These are phyloP conservation scores for Diadumene lineata DNA, from an alignment of 92 coral and sea anemone genomes.

Conservation along the genomic window DNA sequence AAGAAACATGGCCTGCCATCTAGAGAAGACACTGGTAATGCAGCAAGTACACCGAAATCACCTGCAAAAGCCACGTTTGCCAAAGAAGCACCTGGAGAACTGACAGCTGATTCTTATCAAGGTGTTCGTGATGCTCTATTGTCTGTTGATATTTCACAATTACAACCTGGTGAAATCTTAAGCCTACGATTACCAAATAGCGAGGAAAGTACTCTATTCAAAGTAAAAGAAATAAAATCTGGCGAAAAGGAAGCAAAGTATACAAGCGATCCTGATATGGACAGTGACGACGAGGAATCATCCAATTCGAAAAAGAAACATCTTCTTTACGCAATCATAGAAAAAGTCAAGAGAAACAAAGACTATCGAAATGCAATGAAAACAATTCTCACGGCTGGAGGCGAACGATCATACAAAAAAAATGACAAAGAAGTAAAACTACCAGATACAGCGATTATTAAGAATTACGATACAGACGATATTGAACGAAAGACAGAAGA, in stretches of 20 bases:
- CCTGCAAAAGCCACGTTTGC: slow-evolving; percentile 8
- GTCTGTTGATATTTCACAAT: slow-evolving; percentile 37
- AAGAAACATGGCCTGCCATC: slow-evolving; percentile 1
- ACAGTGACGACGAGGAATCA: background rate
- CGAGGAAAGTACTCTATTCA: slow-evolving; percentile 23
- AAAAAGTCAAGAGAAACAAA: slow-evolving; percentile 37
- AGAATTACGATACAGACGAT: slow-evolving; percentile 14
- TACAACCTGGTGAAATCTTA: slow-evolving; percentile 32
- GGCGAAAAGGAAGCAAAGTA: slow-evolving; percentile 20
- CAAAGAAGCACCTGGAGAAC: background rate
- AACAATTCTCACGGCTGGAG: slow-evolving; percentile 25
- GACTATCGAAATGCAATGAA: slow-evolving; percentile 35
- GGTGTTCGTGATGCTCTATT: slow-evolving; percentile 35
- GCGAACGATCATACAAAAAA: slow-evolving; percentile 11
- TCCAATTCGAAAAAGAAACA: slow-evolving; percentile 24
- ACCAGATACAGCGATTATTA: slow-evolving; percentile 22
- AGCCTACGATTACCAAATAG: slow-evolving; percentile 45
- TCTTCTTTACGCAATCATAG: slow-evolving; percentile 37
- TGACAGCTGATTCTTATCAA: slow-evolving; percentile 23
- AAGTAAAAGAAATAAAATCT: slow-evolving; percentile 38
- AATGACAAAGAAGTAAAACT: slow-evolving; percentile 3
- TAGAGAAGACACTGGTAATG: background rate
- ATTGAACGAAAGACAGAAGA: slow-evolving; percentile 27
- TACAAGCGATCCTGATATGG: slow-evolving; percentile 14
- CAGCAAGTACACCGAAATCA: background rate